Evolutionary conservation across 2,888 invertebrate genomes (phyloP).

Genomic region (Eremobia ochroleuca): DNA sequence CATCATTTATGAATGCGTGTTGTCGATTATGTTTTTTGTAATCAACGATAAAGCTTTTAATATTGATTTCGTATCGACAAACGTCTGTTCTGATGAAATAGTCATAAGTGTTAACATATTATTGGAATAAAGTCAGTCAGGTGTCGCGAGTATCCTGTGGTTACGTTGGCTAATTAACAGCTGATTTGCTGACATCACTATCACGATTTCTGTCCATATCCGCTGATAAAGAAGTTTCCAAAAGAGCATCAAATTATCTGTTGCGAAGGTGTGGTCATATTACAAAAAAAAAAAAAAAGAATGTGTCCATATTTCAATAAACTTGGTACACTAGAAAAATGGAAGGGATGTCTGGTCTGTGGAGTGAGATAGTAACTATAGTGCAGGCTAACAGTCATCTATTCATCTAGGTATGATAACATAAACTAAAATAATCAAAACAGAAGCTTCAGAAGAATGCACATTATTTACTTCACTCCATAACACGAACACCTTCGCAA

Average conservation of each 20-base stretch:
- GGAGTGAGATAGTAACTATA: background rate
- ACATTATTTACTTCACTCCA: constrained; percentile 20
- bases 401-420: constrained; percentile 7
- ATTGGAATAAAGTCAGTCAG: background rate
- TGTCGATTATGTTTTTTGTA: background rate
- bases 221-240: background rate
- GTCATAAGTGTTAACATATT: background rate
- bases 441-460: background rate
- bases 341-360: background rate
- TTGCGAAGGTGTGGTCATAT: background rate
- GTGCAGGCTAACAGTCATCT: background rate
- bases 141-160: too few relatives aligned
- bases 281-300: background rate
- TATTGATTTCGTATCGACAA: background rate
- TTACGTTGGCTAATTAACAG: background rate
- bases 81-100: constrained; percentile 21
- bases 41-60: constrained; percentile 2
- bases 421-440: constrained; percentile 16
- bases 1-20: background rate
- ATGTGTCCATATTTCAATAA: background rate
- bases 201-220: background rate
- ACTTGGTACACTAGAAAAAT: background rate
- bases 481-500: background rate
- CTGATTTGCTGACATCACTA: background rate
- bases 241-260: background rate